Percentiles rank a stretch among this genome's conserved stretches.
Conservation (phyloP, 2,797 vertebrate genomes). For the Carcharodon carcharias region DNA sequence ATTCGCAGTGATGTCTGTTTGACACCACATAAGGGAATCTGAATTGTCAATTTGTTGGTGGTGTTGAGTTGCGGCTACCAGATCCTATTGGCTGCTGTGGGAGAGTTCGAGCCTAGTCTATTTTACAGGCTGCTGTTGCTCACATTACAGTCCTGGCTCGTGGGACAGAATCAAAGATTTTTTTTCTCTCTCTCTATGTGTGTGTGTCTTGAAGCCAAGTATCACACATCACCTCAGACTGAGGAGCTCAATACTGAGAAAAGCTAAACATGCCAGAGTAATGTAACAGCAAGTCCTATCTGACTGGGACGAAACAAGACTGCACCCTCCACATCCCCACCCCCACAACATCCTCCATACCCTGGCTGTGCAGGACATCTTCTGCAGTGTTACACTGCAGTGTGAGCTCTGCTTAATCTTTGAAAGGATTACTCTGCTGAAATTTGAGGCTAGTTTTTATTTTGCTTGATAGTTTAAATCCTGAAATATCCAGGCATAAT, state of each 20-base stretch:
- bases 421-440: background rate
- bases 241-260: background rate
- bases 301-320: background rate
- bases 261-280: constrained; percentile 10
- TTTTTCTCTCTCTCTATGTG: constrained; percentile 41
- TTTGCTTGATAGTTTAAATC: background rate
- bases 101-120: constrained; percentile 45
- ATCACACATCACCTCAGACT: background rate
- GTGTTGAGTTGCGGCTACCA: constrained; percentile 49
- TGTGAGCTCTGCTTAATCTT: background rate
- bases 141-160: constrained; percentile 42
- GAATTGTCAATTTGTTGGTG: constrained; percentile 54
- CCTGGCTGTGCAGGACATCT: background rate
- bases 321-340: background rate
- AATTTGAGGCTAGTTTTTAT: background rate
- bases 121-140: constrained; percentile 44
- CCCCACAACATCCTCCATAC: too few species aligned
- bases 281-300: background rate
- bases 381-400: background rate
- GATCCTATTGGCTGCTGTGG: constrained; percentile 44
- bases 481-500: background rate
- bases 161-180: constrained; percentile 38
- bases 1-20: constrained; percentile 42
- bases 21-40: constrained; percentile 46
- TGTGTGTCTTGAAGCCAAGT: constrained; percentile 14